Base-by-base conservation (phyloP, 35 echinoderm and acorn worm genomes). In the Stichopus chloronotus region DNA sequence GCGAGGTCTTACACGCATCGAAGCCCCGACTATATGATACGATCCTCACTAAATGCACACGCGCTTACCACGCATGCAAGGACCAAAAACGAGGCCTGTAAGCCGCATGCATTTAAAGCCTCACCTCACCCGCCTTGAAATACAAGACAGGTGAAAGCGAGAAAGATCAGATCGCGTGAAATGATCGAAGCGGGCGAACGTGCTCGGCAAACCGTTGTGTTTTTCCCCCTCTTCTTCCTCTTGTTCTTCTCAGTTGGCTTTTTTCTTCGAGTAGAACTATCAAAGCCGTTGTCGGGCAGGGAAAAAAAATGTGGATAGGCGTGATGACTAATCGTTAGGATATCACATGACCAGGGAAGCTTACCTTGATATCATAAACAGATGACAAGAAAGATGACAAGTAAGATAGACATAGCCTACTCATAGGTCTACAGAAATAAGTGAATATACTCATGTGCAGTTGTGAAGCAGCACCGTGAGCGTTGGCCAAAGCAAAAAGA, bases 101-200 rank as follows among this genome's bases (percentile, higher is more conserved):
- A 43, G 30, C 61, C 19, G 11, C 9, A 65, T 10, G 19, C 61
- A 56, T 11, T 83, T 24, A 83, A 83, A 8, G 80, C 30, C 25
- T 55, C 8, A 56, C 80, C 25, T 83, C 52, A 78, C 6, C n/a
- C 55, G 55, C 80, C 19, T n/a, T 83, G 80, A 55, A 56, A 83
- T 56, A 55, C 80, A 55, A 83, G 80, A 83, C 80, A 83, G 80
- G 80, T 83, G 80, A 52, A 43, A 16, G 52, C 13, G 25, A 83
- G 61, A 43, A 43, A 43, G 52, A 24, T 43, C 80, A 83, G 4
- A 83, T 52, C 80, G 80, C 80, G 80, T 83, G 80, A 83, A 83
- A 83, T 83, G 80, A 83, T 55, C n/a, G 43, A 53, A 83, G 52
- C 80, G 55, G 80, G 55, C 80, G n/a, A 19, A 52, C 80, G 80